These are phyloP conservation scores for Watersipora subatra DNA, from an alignment of 1,140 invertebrate species.

Conservation along the genomic window DNA sequence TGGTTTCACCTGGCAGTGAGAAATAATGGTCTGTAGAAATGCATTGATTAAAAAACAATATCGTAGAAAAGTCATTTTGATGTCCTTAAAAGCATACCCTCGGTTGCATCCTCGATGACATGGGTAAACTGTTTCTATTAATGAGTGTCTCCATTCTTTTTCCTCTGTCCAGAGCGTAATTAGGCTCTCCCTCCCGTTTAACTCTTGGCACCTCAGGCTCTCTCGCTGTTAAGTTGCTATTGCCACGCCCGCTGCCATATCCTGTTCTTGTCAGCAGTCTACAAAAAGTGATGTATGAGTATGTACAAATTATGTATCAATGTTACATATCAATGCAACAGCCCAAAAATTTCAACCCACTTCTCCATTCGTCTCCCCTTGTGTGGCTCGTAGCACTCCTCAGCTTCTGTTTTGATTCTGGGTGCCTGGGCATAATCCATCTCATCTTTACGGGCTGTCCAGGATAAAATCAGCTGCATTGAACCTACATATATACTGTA, in stretches of 20 bases:
- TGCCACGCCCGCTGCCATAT: neutral
- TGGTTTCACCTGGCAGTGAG: slow-evolving; percentile 4
- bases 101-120: neutral
- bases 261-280: neutral
- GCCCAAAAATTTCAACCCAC: too few relatives aligned
- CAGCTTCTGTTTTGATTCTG: slow-evolving; percentile 27
- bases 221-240: slow-evolving; percentile 23
- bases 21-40: too few relatives aligned
- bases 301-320: too few relatives aligned
- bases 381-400: slow-evolving; percentile 21
- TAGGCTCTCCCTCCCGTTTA: slow-evolving; percentile 26
- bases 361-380: slow-evolving; percentile 19
- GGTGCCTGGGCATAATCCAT: slow-evolving; percentile 15
- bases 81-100: neutral
- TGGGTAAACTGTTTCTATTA: neutral
- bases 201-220: slow-evolving; percentile 22
- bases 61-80: too few relatives aligned
- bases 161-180: slow-evolving; percentile 22
- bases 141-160: slow-evolving; percentile 15
- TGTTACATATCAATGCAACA: too few relatives aligned
- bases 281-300: too few relatives aligned
- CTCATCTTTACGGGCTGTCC: neutral
- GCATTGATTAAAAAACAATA: too few relatives aligned
- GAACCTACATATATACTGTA: neutral
- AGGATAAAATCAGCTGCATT: neutral